These are phyloP conservation scores for Chauna torquata DNA, from an alignment of 2,113 vertebrate species.

Conservation along the genomic window DNA sequence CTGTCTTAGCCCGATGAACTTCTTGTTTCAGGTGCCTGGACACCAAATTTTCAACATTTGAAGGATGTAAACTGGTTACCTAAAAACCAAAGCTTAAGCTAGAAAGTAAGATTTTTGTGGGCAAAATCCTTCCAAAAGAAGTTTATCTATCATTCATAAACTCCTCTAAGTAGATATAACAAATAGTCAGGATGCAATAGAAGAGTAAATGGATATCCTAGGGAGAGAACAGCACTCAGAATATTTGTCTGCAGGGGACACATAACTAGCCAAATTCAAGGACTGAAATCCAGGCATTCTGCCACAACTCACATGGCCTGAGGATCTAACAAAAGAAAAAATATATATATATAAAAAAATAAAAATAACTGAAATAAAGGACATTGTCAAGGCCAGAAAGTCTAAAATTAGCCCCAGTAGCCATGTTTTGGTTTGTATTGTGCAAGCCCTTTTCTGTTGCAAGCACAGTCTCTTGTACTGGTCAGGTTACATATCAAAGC, in stretches of 20 bases:
- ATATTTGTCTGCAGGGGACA: conserved; percentile 1
- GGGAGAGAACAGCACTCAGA: background rate
- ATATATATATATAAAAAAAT: conserved; percentile 10
- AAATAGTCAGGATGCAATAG: background rate
- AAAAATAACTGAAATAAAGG: conserved; percentile 22
- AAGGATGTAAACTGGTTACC: background rate
- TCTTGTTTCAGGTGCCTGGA: background rate
- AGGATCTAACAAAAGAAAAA: background rate
- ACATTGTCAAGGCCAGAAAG: background rate
- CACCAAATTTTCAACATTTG: background rate
- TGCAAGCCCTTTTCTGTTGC: background rate
- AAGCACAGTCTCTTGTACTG: background rate
- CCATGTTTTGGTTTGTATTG: background rate
- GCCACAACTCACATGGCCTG: background rate
- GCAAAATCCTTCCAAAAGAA: background rate
- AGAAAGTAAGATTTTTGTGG: background rate
- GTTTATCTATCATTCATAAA: background rate
- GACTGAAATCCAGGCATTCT: conserved; percentile 41
- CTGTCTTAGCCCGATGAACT: background rate
- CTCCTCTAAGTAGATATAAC: background rate
- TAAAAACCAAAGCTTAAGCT: background rate
- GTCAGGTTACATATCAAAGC: background rate
- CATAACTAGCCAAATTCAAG: background rate
- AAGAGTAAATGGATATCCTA: conserved; percentile 12
- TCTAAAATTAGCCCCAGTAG: conserved; percentile 2